These are phyloP conservation scores for Eilema griseolum DNA, from an alignment of 2,888 invertebrate species.

Conservation along the genomic window DNA sequence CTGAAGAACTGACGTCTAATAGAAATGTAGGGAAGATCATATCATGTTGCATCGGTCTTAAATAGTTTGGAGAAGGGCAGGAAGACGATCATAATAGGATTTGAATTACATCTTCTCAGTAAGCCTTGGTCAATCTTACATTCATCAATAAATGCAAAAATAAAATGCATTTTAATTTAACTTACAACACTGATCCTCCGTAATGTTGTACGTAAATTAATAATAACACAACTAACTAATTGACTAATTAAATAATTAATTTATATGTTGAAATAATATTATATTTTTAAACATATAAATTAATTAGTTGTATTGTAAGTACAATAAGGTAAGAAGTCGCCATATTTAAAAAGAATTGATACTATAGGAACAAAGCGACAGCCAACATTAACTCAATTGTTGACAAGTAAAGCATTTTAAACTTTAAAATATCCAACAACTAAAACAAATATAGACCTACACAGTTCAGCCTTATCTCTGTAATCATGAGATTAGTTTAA, in stretches of 20 bases:
- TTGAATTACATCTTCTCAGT: neutral
- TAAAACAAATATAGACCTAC: neutral
- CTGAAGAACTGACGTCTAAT: neutral
- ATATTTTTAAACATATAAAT: no score
- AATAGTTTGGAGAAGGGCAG: no score
- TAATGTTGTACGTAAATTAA: neutral
- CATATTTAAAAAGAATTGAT: neutral
- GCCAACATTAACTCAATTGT: neutral
- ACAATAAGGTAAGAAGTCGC: neutral
- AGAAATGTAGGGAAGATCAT: neutral
- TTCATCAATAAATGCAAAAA: neutral
- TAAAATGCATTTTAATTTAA: neutral
- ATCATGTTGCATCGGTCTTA: neutral
- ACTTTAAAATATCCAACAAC: neutral
- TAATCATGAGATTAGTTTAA: neutral
- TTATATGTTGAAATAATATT: no score
- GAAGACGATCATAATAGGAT: neutral
- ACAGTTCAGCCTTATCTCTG: neutral
- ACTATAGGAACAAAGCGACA: neutral
- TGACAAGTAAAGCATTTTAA: neutral
- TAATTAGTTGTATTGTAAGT: neutral
- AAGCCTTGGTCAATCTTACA: neutral
- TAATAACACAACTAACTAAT: no score
- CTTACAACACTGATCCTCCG: neutral
- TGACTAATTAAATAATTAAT: no score